Evolutionary conservation across 2,888 invertebrate genomes (phyloP), one percentile per base, ranked within the genome.

Genomic region (Andricus quercusramuli): DNA sequence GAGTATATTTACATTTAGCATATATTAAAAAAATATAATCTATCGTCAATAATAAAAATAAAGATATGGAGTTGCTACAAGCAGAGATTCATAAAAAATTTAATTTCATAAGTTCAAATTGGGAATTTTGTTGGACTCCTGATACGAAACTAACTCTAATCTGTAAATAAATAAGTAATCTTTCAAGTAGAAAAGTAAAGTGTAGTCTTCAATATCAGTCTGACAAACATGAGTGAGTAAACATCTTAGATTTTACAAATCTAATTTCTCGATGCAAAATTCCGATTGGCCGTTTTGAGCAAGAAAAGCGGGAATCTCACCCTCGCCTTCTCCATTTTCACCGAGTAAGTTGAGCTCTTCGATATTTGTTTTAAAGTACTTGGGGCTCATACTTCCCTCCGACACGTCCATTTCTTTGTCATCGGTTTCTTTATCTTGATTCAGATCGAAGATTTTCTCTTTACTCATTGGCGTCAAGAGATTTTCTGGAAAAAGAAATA

Each of bases 271-370:
- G 79, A 91, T 86, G 51, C 85, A 83, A 83, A 90, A 90, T 79
- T 85, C 83, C 25, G 79, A 79, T 59, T 80, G 78, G 41, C 62
- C 82, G 5, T 51, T 78, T 37, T 83, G 65, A 22, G 83, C 67
- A 64, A 77, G 82, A 25, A 78, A 82, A 22, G 80, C 78, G 22
- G 83, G 83, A 78, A 59, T 83, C 78, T 85, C 86, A 29, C 78
- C 78, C 64, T 86, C 81, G n/a, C 66, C 68, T 32, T 87, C 86
- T 13, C 51, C 81, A 70, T 37, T 83, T 32, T 89, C 90, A 3
- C 90, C 90, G 8, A 90, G 87, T 51, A 90, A 81, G 83, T 90
- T 88, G 25, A 90, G 80, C 64, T 91, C 89, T 70, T 88, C 85
- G 44, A 90, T 88, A 76, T 89, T 87, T 8, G 88, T 90, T 41